Conservation (phyloP, 2,888 invertebrate species). For the Caenorhabditis zanzibari region DNA sequence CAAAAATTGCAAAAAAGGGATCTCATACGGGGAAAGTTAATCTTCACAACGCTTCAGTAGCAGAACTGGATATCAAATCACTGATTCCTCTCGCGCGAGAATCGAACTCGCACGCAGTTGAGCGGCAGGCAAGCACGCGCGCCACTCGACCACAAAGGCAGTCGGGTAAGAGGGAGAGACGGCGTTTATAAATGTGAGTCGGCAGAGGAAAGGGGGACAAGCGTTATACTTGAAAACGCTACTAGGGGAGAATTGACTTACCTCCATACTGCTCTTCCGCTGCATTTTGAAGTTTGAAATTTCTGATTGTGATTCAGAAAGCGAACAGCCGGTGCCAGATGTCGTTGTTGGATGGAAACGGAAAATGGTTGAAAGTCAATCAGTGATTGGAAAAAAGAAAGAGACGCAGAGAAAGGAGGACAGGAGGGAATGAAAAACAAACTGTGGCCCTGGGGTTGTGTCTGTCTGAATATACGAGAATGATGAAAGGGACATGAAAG, state of each 20-base stretch:
- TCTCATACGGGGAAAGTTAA: constrained; percentile 65
- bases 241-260: not conserved
- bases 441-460: constrained; percentile 16
- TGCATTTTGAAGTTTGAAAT: constrained; percentile 17
- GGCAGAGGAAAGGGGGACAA: not conserved
- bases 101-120: constrained; percentile 31
- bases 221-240: too few relatives aligned
- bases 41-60: constrained; percentile 66
- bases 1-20: constrained; percentile 40
- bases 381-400: constrained; percentile 38
- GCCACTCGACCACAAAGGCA: constrained; percentile 56
- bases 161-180: not conserved
- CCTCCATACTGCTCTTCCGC: constrained; percentile 16
- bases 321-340: constrained; percentile 31
- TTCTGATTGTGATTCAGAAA: not conserved
- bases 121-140: constrained; percentile 34
- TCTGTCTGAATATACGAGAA: constrained; percentile 21
- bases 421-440: constrained; percentile 23
- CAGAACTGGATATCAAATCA: constrained; percentile 65
- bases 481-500: constrained; percentile 15
- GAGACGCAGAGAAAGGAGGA: constrained; percentile 41
- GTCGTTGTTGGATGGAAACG: constrained; percentile 22
- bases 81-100: constrained; percentile 52
- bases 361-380: constrained; percentile 39
- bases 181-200: constrained; percentile 12